Conservation (phyloP, 1,140 invertebrate genomes). For the Paramacrobiotus metropolitanus region DNA sequence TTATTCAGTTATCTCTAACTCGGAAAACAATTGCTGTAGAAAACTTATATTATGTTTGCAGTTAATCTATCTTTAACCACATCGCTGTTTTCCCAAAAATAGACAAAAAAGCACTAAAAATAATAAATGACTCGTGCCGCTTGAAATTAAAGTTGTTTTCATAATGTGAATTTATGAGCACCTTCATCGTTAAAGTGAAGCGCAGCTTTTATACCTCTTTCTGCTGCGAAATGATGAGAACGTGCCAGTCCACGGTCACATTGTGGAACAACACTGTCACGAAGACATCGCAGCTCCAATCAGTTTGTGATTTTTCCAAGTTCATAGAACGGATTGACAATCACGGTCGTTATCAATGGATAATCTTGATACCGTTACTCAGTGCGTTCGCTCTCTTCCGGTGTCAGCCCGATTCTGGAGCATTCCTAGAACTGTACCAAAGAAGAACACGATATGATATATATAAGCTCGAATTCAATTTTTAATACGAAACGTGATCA, state of each 20-base stretch:
- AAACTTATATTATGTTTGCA: no score
- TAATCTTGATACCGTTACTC: slow-evolving; percentile 50
- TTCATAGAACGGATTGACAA: slow-evolving; percentile 67
- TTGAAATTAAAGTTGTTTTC: no score
- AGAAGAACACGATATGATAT: no score
- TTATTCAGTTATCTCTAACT: no score
- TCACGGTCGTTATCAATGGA: slow-evolving; percentile 14
- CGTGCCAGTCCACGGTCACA: slow-evolving; percentile 81
- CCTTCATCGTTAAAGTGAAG: slow-evolving; percentile 28
- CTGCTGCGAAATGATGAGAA: slow-evolving; percentile 95
- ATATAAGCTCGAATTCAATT: slow-evolving; percentile 29
- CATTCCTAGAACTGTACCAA: no score
- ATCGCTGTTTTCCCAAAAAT: no score
- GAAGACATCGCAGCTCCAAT: slow-evolving; percentile 93
- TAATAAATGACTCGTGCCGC: no score
- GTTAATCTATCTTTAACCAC: no score
- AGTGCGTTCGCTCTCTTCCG: slow-evolving; percentile 62
- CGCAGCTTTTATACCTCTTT: slow-evolving; percentile 70
- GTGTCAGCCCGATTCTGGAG: slow-evolving; percentile 5
- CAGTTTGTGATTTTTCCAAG: slow-evolving; percentile 83
- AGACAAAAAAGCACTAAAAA: no score
- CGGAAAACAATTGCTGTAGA: no score
- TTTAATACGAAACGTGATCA: slow-evolving; percentile 84
- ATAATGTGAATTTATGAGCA: no score
- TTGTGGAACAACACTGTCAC: slow-evolving; percentile 84